Conservation (phyloP, 2,113 vertebrate species). For the Cercocebus atys region DNA sequence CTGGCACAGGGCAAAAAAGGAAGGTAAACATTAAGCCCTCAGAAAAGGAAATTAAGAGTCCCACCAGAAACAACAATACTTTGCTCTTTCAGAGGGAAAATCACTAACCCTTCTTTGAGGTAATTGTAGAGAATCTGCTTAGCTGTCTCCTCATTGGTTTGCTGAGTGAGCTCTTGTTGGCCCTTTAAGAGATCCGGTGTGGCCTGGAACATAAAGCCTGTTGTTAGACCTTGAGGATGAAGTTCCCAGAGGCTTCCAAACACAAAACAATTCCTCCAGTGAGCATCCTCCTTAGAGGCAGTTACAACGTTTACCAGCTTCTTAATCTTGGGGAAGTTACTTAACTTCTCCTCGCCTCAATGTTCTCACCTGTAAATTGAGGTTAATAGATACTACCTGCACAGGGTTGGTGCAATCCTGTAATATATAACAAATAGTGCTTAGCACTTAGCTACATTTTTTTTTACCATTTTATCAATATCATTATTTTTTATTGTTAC, state of each 20-base stretch:
- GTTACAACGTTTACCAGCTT: neutral
- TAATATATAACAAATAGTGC: neutral
- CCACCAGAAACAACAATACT: neutral
- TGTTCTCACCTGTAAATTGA: slow-evolving; percentile 4
- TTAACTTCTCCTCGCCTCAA: neutral
- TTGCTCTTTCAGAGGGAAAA: neutral
- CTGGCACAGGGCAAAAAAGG: neutral
- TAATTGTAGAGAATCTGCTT: slow-evolving; percentile 98
- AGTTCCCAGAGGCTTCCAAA: neutral
- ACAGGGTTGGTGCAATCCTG: neutral
- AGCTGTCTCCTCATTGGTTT: slow-evolving; percentile 96
- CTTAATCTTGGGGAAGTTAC: neutral
- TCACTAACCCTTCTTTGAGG: slow-evolving; percentile 96
- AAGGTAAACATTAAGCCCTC: neutral
- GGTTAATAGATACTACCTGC: neutral
- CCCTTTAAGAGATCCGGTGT: slow-evolving; percentile 98
- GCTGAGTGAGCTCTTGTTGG: slow-evolving; percentile 94
- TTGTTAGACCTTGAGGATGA: neutral
- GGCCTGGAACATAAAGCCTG: slow-evolving; percentile 83
- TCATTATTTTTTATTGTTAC: slow-evolving; percentile 18
- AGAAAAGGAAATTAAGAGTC: neutral
- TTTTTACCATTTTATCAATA: neutral
- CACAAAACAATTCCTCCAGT: neutral
- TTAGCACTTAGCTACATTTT: neutral
- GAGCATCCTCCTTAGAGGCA: neutral